Conservation (phyloP, 1,140 invertebrate genomes). For the Solen grandis region DNA sequence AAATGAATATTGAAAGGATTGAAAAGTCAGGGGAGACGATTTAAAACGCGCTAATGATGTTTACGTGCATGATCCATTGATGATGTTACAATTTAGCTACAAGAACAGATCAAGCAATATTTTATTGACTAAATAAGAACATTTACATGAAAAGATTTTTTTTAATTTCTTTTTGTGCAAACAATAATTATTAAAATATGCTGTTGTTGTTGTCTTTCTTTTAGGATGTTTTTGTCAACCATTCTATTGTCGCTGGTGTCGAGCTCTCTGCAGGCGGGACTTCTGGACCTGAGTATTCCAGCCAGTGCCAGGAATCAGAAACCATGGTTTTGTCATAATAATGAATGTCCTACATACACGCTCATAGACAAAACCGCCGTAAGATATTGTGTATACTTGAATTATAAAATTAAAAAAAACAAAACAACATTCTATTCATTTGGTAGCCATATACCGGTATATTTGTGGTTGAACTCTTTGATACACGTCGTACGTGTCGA, state of each 20-base stretch:
- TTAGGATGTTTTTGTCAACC: not conserved
- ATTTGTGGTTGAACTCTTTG: too few species aligned
- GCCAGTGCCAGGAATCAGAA: not conserved
- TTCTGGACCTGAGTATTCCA: not conserved
- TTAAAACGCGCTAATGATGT: too few species aligned
- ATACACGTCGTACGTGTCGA: too few species aligned
- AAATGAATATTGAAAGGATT: too few species aligned
- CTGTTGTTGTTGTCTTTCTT: not conserved
- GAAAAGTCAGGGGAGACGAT: too few species aligned
- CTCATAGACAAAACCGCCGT: conserved; percentile 27
- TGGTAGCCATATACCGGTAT: too few species aligned
- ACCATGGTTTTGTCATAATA: conserved; percentile 21
- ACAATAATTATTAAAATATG: not conserved
- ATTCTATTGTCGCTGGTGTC: not conserved
- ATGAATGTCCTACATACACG: conserved; percentile 26
- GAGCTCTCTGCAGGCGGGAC: not conserved
- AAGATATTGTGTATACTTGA: not conserved
- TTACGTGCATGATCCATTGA: too few species aligned
- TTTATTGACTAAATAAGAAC: too few species aligned
- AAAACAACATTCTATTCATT: too few species aligned
- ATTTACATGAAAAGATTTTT: not conserved
- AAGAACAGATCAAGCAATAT: too few species aligned
- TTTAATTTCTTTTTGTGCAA: not conserved
- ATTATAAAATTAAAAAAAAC: too few species aligned
- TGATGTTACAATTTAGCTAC: too few species aligned